A percentile compares a stretch with the other conserved stretches of the same genome.
Evolutionary conservation across 2,797 vertebrate species (phyloP).

Genomic region (Gallinago stenura): DNA sequence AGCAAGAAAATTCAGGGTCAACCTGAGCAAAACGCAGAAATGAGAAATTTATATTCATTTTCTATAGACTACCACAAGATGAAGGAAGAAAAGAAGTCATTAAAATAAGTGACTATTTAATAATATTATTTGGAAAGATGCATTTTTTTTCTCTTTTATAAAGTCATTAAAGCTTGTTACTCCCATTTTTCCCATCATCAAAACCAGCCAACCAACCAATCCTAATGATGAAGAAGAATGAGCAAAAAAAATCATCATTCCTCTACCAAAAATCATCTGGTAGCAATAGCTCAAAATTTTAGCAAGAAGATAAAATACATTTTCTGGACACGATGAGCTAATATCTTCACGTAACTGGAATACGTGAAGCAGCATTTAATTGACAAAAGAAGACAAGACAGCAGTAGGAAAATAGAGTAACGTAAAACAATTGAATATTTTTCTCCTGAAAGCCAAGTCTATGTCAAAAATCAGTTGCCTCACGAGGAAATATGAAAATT

Average conservation of each 20-base stretch:
- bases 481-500: background rate
- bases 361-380: background rate
- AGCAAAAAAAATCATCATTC: background rate
- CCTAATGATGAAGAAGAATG: background rate
- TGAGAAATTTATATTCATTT: background rate
- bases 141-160: background rate
- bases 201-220: background rate
- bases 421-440: background rate
- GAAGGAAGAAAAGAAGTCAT: background rate
- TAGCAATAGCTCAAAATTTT: background rate
- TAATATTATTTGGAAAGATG: background rate
- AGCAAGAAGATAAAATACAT: background rate
- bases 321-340: background rate
- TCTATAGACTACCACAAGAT: background rate
- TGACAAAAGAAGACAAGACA: background rate
- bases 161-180: background rate
- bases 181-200: background rate
- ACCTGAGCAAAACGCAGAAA: background rate
- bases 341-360: background rate
- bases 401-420: accelerated
- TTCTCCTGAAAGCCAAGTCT: background rate
- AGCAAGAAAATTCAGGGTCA: background rate
- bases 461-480: background rate
- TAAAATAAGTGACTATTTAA: background rate
- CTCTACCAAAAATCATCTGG: background rate